Conservation (phyloP, 2,113 vertebrate species). For the Nesoenas mayeri region DNA sequence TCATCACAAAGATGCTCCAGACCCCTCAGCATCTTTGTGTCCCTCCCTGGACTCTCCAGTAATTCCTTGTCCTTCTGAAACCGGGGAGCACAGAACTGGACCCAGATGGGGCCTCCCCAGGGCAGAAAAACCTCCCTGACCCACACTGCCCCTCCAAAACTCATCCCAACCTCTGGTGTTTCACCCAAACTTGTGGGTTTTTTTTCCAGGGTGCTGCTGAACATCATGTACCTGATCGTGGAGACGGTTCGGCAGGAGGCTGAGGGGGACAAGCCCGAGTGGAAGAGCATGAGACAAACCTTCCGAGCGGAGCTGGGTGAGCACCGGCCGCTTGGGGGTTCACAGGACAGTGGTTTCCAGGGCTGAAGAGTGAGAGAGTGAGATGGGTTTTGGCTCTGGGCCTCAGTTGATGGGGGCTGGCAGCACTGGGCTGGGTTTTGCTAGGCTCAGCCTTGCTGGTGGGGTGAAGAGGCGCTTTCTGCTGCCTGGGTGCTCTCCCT, state of each 20-base stretch:
- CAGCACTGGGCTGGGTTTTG: neutral
- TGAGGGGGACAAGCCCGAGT: constrained; percentile 87
- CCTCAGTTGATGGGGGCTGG: rapidly evolving
- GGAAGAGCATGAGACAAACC: constrained; percentile 89
- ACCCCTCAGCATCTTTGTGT: too few species aligned
- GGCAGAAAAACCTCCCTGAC: too few species aligned
- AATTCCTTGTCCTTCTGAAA: too few species aligned
- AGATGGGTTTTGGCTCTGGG: neutral
- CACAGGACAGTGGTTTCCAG: neutral
- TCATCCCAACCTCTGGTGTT: neutral
- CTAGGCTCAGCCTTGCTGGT: neutral
- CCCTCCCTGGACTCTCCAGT: too few species aligned
- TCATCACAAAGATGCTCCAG: too few species aligned
- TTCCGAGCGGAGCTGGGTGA: constrained; percentile 93
- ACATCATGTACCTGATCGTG: constrained; percentile 98
- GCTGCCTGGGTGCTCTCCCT: too few species aligned
- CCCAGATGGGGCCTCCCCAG: too few species aligned
- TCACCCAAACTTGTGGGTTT: neutral
- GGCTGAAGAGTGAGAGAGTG: neutral
- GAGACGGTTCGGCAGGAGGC: constrained; percentile 92
- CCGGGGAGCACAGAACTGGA: too few species aligned
- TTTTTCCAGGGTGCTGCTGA: constrained; percentile 87
- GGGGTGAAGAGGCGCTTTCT: neutral
- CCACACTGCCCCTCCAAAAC: neutral
- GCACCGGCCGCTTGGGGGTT: rapidly evolving